Base-by-base conservation (phyloP, 2,888 invertebrate genomes). In the Arrhopalites spinosus region DNA sequence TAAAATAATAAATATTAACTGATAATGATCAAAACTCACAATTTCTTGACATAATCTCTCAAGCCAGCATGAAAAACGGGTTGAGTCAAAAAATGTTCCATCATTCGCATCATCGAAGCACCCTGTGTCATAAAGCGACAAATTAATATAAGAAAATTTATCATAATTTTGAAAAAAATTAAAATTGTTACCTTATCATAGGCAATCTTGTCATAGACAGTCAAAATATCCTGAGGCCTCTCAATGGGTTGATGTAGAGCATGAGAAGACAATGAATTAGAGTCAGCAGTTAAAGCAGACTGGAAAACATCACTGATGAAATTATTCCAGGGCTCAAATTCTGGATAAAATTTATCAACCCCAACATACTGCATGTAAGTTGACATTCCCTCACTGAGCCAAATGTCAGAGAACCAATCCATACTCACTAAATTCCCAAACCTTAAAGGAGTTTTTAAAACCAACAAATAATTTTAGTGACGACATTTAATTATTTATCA, bases 311-410 rank as follows among this genome's bases (percentile, higher is more conserved):
- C 77, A 11, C 75, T 76, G 25, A 81, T 47, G 63, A 81, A 80
- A 64, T 74, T 67, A 2, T 74, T 78, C 81, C 80, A 80, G 2
- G 78, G 76, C 20, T 67, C 70, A 53, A 81, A 78, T 68, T 81
- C 81, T 1, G 80, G 81, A 29, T 78, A 79, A 0, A 79, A 77
- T 69, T 77, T 50, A 43, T 75, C 53, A 2, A 81, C 78, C 1
- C 81, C 81, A 8, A 78, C 61, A 73, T 79, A 77, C 17, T 79
- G 79, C 8, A 78, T 71, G 67, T 75, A 81, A 0, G 80, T 79
- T 13, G 82, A 79, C 64, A 80, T 68, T 25, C 82, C 82, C 77
- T 82, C 82, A 67, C 80, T 59, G 50, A 82, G 70, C 78, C 79
- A 82, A 56, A 81, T 76, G 71, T 77, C 77, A 17, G 75, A 77